Base-by-base conservation (phyloP, 1,140 invertebrate species). In the Camponotus vicinus region DNA sequence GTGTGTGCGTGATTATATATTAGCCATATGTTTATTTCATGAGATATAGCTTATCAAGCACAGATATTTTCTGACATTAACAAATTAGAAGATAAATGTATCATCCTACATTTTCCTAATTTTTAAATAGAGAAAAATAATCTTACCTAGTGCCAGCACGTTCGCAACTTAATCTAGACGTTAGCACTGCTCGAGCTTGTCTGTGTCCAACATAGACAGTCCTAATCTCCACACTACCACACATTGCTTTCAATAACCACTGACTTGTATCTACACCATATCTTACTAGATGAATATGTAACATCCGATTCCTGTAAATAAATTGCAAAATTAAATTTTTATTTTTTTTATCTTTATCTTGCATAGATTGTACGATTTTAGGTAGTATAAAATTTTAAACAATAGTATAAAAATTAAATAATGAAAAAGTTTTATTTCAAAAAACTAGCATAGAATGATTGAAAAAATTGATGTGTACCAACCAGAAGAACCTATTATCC, bases 401-500 rank as follows among this genome's bases (percentile, higher is more conserved):
- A 9, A 18, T 61, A 2, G 11, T 7, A 63, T 15, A 61, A 13
- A 49, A 57, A 49, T 7, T 69, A 0, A 55, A 55, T 13, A 4
- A 18, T 57, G 15, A 55, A 83, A 63, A 32, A 9, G 64, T 71
- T 57, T 5, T 5, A 37, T 57, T 13, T 27, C 7, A 59, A 80
- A 18, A 69, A 67, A 42, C 61, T 27, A 9, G 15, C 5, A 9
- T 11, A 27, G 3, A 40, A 18, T 4, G 1, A 52, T 2, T 66
- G n/a, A 6, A 15, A 55, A 40, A 34, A 42, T 9, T 52, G 1
- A 40, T 3, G 57, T 7, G 49, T 84, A 92, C 94, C 93, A 93
- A 98, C 97, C 98, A 99, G 93, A 99, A 99, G 94, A 99, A 99
- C 94, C 98, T 96, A 92, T 99, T 99, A 94, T 99, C 99, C 8